Base-by-base conservation (phyloP, 2,888 invertebrate genomes). In the Idaea aversata region DNA sequence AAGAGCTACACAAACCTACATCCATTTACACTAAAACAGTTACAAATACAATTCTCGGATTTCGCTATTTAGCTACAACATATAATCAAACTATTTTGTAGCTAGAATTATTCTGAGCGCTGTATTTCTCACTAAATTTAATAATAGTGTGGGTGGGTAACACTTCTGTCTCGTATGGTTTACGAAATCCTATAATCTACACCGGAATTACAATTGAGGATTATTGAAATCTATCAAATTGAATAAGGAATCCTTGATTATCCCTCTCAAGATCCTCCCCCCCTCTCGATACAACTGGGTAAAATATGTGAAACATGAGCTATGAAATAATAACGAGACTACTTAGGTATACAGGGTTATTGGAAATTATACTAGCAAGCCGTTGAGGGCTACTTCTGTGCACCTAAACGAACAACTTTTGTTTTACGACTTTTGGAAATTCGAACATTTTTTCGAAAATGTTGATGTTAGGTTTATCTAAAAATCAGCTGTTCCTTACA, bases 211-310 rank as follows among this genome's bases (percentile, higher is more conserved):
- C 34, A 25, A 25, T 58, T 34, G 58, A 35, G 62, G 64, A 65
- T 69, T 69, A 66, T 63, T 58, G 63, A 69, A 66, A 66, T 66
- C 66, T 65, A 61, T 64, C 65, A 69, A 65, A 35, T 34, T 61
- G 62, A 62, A 57, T 62, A 65, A n/a, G 59, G 15, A 34, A 25
- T 38, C 63, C 59, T 61, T 69, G 59, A 64, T 65, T 67, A 67
- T 65, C 58, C 65, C 62, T 6, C 65, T 63, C 61, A 59, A 65
- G 65, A 6, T 59, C n/a, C n/a, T n/a, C n/a, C n/a, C n/a, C n/a
- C n/a, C n/a, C n/a, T n/a, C n/a, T 15, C 61, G 35, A 65, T 47
- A 57, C 66, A 34, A 62, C 65, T 60, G 65, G 34, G 13, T 34
- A 61, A 62, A 16, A 47, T 47, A 47, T 13, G 47, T 7, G 47